Evolutionary conservation across 2,888 invertebrate species (phyloP), one percentile per base, ranked within the genome.

Genomic region (Rhagonycha fulva): DNA sequence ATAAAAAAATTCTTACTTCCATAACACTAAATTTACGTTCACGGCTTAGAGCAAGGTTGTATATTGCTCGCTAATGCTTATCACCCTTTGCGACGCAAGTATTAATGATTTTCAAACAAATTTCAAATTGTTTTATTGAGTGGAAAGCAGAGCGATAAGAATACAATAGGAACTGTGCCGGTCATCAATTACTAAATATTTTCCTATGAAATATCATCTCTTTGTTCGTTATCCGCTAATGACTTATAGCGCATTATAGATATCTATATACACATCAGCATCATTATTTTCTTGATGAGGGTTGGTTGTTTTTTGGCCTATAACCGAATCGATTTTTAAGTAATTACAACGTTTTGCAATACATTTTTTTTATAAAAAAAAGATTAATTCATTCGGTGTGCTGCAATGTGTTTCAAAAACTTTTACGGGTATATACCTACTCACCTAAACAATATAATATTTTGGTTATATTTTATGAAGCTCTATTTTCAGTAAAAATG

Each of bases 81-180:
- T 47, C 61, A 19, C 74, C 66, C 47, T 24, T 67, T 61, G 23
- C 67, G 32, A 60, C 24, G 74, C 68, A 71, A 72, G 72, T 78
- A 80, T 76, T 80, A 80, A 80, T 80, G 80, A 76, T 66, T 78
- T 78, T 66, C 71, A 84, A 85, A 82, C 71, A 84, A 85, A 82
- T 81, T 81, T 82, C 80, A 85, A 86, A 87, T 87, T 87, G 87
- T 84, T 85, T 86, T 87, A 87, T 87, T 87, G 86, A 86, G 86
- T 85, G 87, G 85, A 86, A 87, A 87, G 83, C 84, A 79, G 83
- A 73, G 81, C 83, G 87, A 87, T 87, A 87, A 87, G 87, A 77
- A 76, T 70, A 79, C 77, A 79, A 76, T 79, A 70, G 68, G 76
- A 74, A 68, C 72, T 68, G 75, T 67, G 68, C 71, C 74, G 69